These are phyloP conservation scores for Falco novaeseelandiae DNA, from an alignment of 2,797 vertebrate genomes.

Conservation along the genomic window DNA sequence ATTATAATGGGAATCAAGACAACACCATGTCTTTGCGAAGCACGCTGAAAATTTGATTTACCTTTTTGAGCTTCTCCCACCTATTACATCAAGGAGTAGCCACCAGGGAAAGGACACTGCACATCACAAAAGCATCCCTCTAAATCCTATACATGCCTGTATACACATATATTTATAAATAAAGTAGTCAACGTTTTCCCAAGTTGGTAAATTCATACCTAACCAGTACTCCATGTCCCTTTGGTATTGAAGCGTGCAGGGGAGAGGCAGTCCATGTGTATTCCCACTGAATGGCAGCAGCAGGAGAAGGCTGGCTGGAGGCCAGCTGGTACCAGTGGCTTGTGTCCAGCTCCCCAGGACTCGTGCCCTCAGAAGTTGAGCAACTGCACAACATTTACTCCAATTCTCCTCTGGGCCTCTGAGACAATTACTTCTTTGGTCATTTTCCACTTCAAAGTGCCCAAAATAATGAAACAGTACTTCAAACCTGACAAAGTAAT, in stretches of 20 bases:
- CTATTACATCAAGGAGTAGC: neutral
- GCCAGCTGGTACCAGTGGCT: neutral
- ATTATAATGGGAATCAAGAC: slow-evolving; percentile 30
- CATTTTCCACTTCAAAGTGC: neutral
- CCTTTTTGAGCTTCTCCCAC: neutral
- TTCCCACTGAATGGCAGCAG: neutral
- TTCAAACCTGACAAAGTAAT: neutral
- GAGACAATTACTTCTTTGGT: neutral
- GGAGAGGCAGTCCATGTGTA: neutral
- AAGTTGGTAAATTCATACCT: neutral
- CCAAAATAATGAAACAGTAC: neutral
- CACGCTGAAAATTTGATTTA: neutral
- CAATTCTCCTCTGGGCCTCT: neutral
- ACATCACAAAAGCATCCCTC: neutral
- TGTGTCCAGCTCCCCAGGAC: neutral
- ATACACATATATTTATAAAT: neutral
- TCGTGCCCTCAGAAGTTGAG: neutral
- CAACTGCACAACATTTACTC: neutral
- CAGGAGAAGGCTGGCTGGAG: neutral
- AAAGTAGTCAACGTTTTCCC: neutral
- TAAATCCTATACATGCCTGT: neutral
- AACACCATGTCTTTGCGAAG: neutral
- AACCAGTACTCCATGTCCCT: neutral
- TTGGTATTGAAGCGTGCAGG: neutral
- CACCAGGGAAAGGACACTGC: neutral